Evolutionary conservation across 1,140 invertebrate species (phyloP).

Genomic region (Drosophila serrata): DNA sequence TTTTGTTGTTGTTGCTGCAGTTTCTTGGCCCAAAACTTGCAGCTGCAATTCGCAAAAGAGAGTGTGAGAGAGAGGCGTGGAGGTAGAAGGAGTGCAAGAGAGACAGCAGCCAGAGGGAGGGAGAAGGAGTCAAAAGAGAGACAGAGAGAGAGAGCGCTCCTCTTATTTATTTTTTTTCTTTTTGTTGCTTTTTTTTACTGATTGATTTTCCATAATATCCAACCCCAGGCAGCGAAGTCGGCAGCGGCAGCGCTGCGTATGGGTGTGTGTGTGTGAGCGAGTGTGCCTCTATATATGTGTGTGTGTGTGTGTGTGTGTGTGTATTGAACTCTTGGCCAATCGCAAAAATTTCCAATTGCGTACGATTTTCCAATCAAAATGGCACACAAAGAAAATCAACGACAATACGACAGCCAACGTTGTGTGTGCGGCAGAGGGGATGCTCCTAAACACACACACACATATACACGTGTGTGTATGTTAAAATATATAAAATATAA

Average conservation of each 20-base stretch:
- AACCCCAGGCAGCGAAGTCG: constrained; percentile 43
- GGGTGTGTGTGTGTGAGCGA: constrained; percentile 8
- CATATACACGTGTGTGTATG: neutral
- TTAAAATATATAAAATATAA: no score
- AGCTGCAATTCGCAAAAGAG: constrained; percentile 26
- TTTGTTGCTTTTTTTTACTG: constrained; percentile 59
- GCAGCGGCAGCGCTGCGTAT: constrained; percentile 22
- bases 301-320: constrained; percentile 39
- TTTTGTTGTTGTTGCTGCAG: constrained; percentile 29
- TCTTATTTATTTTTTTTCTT: constrained; percentile 23
- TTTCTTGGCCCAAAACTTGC: constrained; percentile 62
- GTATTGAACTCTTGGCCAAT: constrained; percentile 79
- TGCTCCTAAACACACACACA: constrained; percentile 16
- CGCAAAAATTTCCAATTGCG: constrained; percentile 81
- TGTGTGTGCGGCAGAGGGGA: constrained; percentile 22
- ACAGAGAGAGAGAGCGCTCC: constrained; percentile 11
- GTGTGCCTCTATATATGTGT: constrained; percentile 10
- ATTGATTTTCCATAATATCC: constrained; percentile 82
- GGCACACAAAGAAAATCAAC: constrained; percentile 57
- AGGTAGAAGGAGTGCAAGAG: neutral
- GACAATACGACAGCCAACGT: constrained; percentile 10
- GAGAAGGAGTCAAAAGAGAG: constrained; percentile 5
- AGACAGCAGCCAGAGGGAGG: neutral
- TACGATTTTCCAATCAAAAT: constrained; percentile 84
- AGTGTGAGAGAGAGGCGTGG: constrained; percentile 3